Percentiles rank a stretch among this genome's conserved stretches.
Evolutionary conservation across 2,113 vertebrate genomes (phyloP).

Genomic region (Atlantisia rogersi): DNA sequence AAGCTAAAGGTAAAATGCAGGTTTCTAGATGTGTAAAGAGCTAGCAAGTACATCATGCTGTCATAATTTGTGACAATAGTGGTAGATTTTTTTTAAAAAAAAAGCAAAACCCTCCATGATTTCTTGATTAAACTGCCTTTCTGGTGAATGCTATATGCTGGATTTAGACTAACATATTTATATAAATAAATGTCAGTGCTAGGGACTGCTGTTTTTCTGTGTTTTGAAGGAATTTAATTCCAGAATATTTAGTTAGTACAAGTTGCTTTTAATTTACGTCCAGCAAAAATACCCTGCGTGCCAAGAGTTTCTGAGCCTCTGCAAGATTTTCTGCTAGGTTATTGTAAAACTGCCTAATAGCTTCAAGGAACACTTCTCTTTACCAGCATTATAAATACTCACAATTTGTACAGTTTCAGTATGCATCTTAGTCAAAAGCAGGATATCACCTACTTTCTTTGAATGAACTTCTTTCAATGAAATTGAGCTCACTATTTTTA

Average conservation of each 20-base stretch:
- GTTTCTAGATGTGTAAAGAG: background rate
- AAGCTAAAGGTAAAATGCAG: background rate
- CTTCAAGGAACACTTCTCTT: background rate
- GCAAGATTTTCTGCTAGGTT: background rate
- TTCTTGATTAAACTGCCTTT: background rate
- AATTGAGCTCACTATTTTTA: conserved; percentile 44
- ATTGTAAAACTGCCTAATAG: background rate
- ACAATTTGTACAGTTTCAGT: background rate
- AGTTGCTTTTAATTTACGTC: conserved; percentile 13
- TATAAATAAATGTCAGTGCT: background rate
- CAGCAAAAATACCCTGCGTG: background rate
- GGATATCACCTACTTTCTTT: conserved; percentile 5
- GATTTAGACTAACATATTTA: background rate
- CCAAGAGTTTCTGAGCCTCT: background rate
- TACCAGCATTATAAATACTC: background rate
- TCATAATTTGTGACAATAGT: background rate
- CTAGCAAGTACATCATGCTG: background rate
- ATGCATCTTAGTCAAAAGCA: background rate
- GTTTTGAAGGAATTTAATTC: conserved; percentile 1
- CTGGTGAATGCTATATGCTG: background rate
- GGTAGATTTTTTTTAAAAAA: background rate
- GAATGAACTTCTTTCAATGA: conserved; percentile 1
- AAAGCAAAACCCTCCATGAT: background rate
- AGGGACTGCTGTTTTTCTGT: background rate
- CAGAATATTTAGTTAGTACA: background rate